phyloP scores from a whole-genome alignment of 2,797 vertebrate species.

The Thunnus albacares region DNA sequence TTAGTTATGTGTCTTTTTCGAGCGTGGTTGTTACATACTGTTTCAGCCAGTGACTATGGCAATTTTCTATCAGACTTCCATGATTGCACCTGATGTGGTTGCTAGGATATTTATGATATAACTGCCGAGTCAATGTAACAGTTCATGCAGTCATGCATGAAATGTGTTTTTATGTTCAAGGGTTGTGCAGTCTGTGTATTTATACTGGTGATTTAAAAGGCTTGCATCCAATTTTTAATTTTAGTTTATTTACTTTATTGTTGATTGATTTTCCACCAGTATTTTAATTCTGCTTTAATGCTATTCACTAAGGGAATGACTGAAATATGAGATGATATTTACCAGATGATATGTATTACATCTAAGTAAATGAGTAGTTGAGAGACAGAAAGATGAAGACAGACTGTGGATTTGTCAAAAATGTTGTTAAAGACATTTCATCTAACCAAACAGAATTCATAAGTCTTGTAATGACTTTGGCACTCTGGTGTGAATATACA shows the following conservation, averaged over 20 bases:
- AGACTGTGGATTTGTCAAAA: not conserved
- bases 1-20: slow-evolving; percentile 24
- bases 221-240: not conserved
- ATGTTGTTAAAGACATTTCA: not conserved
- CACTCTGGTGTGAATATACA: not conserved
- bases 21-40: not conserved
- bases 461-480: not conserved
- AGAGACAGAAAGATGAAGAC: no score
- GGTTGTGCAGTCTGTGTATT: not conserved
- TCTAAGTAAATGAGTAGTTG: not conserved
- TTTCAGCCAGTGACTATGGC: slow-evolving; percentile 2
- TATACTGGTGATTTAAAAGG: not conserved
- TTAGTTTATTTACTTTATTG: not conserved
- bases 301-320: not conserved
- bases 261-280: not conserved
- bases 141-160: not conserved
- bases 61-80: slow-evolving; percentile 12
- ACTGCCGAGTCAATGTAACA: not conserved
- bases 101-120: slow-evolving; percentile 8
- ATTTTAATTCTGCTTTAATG: not conserved
- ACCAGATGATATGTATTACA: no score
- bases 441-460: not conserved
- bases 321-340: no score
- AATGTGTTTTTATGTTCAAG: not conserved
- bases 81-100: not conserved